Evolutionary conservation across 2,797 vertebrate genomes (phyloP).

Genomic region (Nannoperca obscura): DNA sequence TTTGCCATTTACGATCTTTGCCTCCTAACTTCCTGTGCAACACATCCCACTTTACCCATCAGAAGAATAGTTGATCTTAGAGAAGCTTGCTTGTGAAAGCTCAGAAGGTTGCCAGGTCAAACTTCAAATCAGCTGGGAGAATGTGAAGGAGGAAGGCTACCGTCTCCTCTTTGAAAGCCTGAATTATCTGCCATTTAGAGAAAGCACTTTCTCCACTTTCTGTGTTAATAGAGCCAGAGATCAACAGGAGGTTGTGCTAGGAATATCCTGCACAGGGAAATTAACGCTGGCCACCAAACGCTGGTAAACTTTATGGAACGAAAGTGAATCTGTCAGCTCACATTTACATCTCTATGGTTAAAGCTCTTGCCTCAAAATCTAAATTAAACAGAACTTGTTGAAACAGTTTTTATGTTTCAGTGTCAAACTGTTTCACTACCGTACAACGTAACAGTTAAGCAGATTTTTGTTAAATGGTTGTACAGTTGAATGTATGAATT

Average conservation of each 20-base stretch:
- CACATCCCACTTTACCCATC: accelerated
- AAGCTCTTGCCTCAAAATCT: too few relatives aligned
- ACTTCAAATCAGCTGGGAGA: neutral
- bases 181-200: neutral
- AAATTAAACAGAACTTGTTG: neutral
- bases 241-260: conserved; percentile 15
- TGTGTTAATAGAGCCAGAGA: conserved; percentile 11
- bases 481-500: neutral
- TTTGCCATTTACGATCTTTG: neutral
- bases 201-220: conserved; percentile 1
- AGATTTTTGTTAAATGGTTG: neutral
- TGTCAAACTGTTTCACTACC: neutral
- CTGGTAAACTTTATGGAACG: neutral
- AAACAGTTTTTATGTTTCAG: neutral
- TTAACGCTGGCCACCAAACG: neutral
- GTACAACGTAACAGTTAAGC: neutral
- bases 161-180: neutral
- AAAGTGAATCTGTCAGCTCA: neutral
- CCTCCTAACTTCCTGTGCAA: neutral
- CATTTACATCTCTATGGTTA: neutral
- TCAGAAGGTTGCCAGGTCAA: neutral
- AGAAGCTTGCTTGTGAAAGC: neutral
- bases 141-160: neutral
- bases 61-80: neutral
- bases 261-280: neutral